phyloP scores from a whole-genome alignment of 2,797 vertebrate genomes.

The Crax fasciolata region DNA sequence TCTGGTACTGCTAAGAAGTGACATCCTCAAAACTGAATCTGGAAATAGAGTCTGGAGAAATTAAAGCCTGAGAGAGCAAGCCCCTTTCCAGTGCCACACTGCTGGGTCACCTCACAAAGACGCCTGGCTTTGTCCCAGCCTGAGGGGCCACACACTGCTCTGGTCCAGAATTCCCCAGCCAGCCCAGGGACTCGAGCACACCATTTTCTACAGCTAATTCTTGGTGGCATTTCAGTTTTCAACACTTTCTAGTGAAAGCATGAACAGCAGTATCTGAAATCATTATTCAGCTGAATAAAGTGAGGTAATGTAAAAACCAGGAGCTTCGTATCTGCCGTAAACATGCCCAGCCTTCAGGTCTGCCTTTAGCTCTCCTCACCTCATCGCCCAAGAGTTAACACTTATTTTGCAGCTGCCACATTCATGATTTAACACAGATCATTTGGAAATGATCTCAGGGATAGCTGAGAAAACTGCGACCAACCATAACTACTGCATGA shows the following conservation, averaged over 20 bases:
- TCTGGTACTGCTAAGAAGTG: not conserved
- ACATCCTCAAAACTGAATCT: not conserved
- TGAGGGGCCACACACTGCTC: not conserved
- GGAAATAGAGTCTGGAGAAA: not conserved
- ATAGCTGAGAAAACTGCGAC: not conserved
- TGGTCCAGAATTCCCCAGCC: not conserved
- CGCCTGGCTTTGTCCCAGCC: rapidly evolving
- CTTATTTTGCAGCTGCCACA: not conserved
- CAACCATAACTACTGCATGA: not conserved
- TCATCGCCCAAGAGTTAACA: not conserved
- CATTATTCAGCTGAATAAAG: not conserved
- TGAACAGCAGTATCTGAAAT: not conserved
- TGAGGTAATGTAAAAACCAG: not conserved
- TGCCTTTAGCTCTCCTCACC: not conserved
- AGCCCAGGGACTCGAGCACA: not conserved
- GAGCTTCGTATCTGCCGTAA: not conserved
- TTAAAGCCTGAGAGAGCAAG: not conserved
- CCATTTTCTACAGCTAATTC: not conserved
- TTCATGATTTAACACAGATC: not conserved
- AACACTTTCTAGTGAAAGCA: not conserved
- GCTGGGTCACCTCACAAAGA: not conserved
- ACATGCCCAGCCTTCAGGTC: not conserved
- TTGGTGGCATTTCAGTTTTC: not conserved
- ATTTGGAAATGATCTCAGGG: not conserved
- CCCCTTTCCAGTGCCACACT: not conserved